These are phyloP conservation scores for Ormyrus nitidulus DNA, from an alignment of 2,888 invertebrate species.

Conservation along the genomic window DNA sequence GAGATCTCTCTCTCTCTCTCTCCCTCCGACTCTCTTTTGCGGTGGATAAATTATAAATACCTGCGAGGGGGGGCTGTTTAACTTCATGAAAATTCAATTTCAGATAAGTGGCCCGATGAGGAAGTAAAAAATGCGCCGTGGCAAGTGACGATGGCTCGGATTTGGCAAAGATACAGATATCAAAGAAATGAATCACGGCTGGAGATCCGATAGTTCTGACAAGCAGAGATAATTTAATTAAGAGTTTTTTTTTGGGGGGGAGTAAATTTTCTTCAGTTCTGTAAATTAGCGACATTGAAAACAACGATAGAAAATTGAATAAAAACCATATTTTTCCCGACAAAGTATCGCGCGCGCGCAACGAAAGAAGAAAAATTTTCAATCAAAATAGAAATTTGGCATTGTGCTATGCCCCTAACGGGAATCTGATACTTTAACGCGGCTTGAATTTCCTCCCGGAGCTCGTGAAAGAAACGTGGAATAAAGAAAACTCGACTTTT, in stretches of 20 bases:
- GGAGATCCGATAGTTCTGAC: too few relatives aligned
- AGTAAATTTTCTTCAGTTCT: too few relatives aligned
- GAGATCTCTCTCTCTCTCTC: neutral
- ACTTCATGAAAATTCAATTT: conserved; percentile 30
- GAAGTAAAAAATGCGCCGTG: neutral
- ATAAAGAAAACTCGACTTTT: conserved; percentile 44
- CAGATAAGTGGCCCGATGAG: neutral
- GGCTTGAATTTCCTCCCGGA: conserved; percentile 43
- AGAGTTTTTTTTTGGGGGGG: too few relatives aligned
- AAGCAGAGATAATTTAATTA: too few relatives aligned
- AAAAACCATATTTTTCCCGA: too few relatives aligned
- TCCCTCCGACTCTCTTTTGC: too few relatives aligned
- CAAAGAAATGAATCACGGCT: too few relatives aligned
- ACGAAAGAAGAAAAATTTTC: neutral
- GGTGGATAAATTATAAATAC: conserved; percentile 26
- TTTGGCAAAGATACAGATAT: neutral
- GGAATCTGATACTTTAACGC: conserved; percentile 42
- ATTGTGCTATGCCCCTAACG: neutral
- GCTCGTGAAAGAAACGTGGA: conserved; percentile 1
- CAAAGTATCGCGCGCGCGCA: too few relatives aligned
- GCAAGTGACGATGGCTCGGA: neutral
- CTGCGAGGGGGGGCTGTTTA: neutral
- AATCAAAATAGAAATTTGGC: conserved; percentile 23
- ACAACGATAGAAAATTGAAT: too few relatives aligned
- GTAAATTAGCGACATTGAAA: too few relatives aligned